These are phyloP conservation scores for Drosophila pseudotalamancana DNA, from an alignment of 2,888 invertebrate genomes.

Conservation along the genomic window DNA sequence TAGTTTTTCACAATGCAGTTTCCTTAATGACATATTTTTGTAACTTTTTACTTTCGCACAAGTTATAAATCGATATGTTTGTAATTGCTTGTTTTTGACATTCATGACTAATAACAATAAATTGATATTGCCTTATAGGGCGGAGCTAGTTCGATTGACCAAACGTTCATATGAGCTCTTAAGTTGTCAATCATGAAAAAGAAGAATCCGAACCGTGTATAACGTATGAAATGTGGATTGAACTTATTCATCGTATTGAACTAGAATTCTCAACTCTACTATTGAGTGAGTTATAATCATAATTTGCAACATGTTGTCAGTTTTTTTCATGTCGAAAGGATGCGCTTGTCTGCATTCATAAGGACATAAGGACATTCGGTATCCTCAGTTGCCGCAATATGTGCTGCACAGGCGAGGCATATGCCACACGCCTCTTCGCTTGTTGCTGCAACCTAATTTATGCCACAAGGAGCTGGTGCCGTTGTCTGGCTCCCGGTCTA, in stretches of 20 bases:
- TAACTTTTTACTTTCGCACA: too few species aligned
- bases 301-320: constrained; percentile 56
- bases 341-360: constrained; percentile 40
- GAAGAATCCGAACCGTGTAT: too few species aligned
- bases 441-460: constrained; percentile 65
- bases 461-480: constrained; percentile 47
- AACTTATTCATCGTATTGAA: constrained; percentile 11
- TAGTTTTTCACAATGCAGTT: too few species aligned
- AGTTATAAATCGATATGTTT: too few species aligned
- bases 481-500: not conserved
- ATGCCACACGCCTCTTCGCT: constrained; percentile 20
- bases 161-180: too few species aligned
- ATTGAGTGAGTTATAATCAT: constrained; percentile 44
- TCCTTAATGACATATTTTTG: too few species aligned
- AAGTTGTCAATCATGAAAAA: too few species aligned
- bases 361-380: constrained; percentile 41
- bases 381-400: constrained; percentile 35
- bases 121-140: too few species aligned
- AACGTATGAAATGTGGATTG: not conserved
- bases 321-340: constrained; percentile 12
- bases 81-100: too few species aligned
- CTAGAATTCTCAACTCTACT: constrained; percentile 25
- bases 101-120: too few species aligned
- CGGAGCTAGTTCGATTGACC: too few species aligned
- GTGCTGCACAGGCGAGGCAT: constrained; percentile 20